Base-by-base conservation (phyloP, 2,113 vertebrate species). In the Phyllostomus discolor region DNA sequence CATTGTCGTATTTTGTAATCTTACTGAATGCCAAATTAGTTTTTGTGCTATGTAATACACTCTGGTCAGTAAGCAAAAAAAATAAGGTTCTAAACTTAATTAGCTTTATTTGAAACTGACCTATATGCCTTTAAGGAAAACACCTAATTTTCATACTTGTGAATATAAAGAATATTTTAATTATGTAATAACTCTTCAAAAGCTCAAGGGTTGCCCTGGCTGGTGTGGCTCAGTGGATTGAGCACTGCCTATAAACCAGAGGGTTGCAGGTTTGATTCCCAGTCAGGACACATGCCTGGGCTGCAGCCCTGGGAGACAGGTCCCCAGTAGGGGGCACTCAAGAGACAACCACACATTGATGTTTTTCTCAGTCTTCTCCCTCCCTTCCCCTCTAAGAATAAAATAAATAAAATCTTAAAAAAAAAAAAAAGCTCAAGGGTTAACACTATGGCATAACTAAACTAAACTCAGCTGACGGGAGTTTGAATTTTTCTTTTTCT, bases 31-130 rank as follows among this genome's bases (percentile, higher is more conserved):
- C 19, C 10, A 67, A 88, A 76, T 75, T 52, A 75, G 17, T 93
- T 84, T 88, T 88, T 43, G 62, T 76, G 16, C 76, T 67, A 14
- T 67, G 33, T 82, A 92, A 38, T 66, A 78, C 31, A 84, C 94
- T 96, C 85, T 86, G 33, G 0, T 96, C 94, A 95, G 72, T 84
- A 95, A 87, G 54, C 4, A 5, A 35, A 66, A 93, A 50, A 94
- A 97, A 91, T 83, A 19, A 66, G 75, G 52, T 69, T 69, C 72
- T 88, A 50, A 88, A 91, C 70, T 41, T 92, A 97, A 93, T 72
- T 57, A 96, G 96, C 24, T 95, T 90, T 95, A 97, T 97, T 96
- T 96, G 91, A 84, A 94, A 97, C 52, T 52, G 24, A 94, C 95
- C 38, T 91, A 86, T 92, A 35, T 76, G 83, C 33, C 70, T 97